phyloP scores from a whole-genome alignment of 2,888 invertebrate genomes.

The Cryptophagus acutangulus region DNA sequence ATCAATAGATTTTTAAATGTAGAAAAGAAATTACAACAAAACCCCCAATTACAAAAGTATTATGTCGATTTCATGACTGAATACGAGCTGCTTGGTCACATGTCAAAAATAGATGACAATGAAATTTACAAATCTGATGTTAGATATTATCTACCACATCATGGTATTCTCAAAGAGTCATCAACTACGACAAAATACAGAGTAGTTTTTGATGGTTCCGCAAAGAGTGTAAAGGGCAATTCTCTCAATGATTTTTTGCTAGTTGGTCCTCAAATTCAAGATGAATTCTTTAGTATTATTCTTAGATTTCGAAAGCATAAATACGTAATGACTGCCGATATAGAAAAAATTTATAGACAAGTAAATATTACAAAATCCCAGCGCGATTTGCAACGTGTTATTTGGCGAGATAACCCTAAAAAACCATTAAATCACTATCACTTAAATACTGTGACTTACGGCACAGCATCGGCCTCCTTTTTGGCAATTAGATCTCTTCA shows the following conservation, averaged over 20 bases:
- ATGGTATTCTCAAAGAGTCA: slow-evolving; percentile 25
- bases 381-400: slow-evolving; percentile 20
- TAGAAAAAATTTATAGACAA: slow-evolving; percentile 28
- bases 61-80: slow-evolving; percentile 22
- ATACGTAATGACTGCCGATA: slow-evolving; percentile 25
- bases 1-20: too few species aligned
- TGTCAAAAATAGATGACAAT: slow-evolving; percentile 10
- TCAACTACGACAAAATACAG: slow-evolving; percentile 29
- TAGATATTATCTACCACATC: slow-evolving; percentile 27
- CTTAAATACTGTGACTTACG: too few species aligned
- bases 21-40: neutral
- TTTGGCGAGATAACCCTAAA: slow-evolving; percentile 20
- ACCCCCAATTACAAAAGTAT: neutral
- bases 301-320: slow-evolving; percentile 24
- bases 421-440: slow-evolving; percentile 16
- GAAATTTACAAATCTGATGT: neutral
- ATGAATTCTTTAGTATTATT: slow-evolving; percentile 25
- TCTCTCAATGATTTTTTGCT: slow-evolving; percentile 25
- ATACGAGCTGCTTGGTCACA: slow-evolving; percentile 18
- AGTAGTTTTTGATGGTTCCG: slow-evolving; percentile 30
- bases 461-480: slow-evolving; percentile 29
- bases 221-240: slow-evolving; percentile 15
- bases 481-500: slow-evolving; percentile 29
- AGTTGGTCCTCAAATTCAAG: slow-evolving; percentile 24
- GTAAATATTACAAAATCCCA: slow-evolving; percentile 20